Base-by-base conservation (phyloP, 1,140 invertebrate species). In the Zaprionus nigranus region DNA sequence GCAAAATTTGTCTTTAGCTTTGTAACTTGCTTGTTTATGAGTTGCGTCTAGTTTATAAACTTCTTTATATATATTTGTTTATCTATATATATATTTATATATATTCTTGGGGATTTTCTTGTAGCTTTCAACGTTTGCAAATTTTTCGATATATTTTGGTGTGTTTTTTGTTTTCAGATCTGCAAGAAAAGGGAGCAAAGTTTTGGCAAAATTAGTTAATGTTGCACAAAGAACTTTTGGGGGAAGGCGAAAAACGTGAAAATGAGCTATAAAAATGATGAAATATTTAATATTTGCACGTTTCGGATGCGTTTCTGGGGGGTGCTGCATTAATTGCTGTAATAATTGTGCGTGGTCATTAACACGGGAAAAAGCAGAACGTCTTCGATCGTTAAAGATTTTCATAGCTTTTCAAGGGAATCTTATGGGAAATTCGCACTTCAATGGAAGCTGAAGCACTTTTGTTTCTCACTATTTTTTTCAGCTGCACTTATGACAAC, bases 1-100 rank as follows among this genome's bases (percentile, higher is more conserved):
- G 65, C 63, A 76, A 90, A 88, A 75, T 66, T 73, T 78, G 66
- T 67, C 54, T 76, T 75, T 61, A 38, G 20, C 61, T 65, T 78
- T 54, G 26, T 26, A 51, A 40, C 59, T 72, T 66, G 26, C 40
- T 60, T 78, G 20, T 46, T 34, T 34, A 67, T 71, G 72, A 67
- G 76, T 75, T 74, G 61, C 69, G 78, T 64, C 64, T 51, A 59
- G 61, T 59, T 49, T 43, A 58, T 34, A 49, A 57, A 34, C 40
- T 60, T 38, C 17, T 63, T 58, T 40, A 17, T 61, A 28, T 38
- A 20, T 57, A 43, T n/a, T n/a, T 65, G 20, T 26, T 26, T 26
- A 26, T 63, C 53, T 40, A 17, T 61, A 28, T 38, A 28, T 57
- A 43, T 66, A 49, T 61, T 61, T 70, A 54, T 57, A 36, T n/a